Conservation (phyloP, 1,140 invertebrate genomes). For the Cecropterus lyciades region DNA sequence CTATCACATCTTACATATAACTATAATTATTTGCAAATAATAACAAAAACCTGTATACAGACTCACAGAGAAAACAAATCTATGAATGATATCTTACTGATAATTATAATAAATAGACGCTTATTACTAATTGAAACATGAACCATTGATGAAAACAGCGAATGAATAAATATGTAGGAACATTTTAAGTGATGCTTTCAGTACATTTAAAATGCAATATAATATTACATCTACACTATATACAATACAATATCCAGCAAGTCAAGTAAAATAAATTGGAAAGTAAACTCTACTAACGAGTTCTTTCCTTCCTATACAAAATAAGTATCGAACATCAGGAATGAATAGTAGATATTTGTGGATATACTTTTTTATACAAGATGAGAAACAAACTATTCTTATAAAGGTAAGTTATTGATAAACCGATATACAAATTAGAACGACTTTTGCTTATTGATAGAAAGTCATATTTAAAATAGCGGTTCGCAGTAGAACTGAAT, state of each 20-base stretch:
- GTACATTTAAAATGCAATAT: slow-evolving; percentile 56
- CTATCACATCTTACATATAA: slow-evolving; percentile 78
- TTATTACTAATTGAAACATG: slow-evolving; percentile 54
- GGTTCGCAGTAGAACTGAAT: not conserved
- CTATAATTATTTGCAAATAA: slow-evolving; percentile 71
- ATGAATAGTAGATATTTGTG: slow-evolving; percentile 48
- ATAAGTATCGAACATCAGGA: slow-evolving; percentile 45
- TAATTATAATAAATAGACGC: slow-evolving; percentile 70
- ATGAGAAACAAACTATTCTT: not conserved
- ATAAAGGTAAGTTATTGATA: not conserved
- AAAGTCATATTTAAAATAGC: not conserved
- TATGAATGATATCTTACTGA: slow-evolving; percentile 53
- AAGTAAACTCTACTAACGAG: slow-evolving; percentile 38
- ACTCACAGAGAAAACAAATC: slow-evolving; percentile 65
- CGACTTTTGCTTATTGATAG: not conserved
- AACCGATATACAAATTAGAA: slow-evolving; percentile 4
- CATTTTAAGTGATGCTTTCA: slow-evolving; percentile 64
- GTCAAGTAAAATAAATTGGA: slow-evolving; percentile 52
- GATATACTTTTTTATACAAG: not conserved
- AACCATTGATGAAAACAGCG: slow-evolving; percentile 51
- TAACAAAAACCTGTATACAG: slow-evolving; percentile 73
- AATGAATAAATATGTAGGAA: slow-evolving; percentile 70
- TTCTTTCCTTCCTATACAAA: slow-evolving; percentile 36
- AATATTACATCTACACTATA: slow-evolving; percentile 41
- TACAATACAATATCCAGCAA: slow-evolving; percentile 70